phyloP scores from a whole-genome alignment of 2,888 invertebrate species.

The Rhagium mordax region DNA sequence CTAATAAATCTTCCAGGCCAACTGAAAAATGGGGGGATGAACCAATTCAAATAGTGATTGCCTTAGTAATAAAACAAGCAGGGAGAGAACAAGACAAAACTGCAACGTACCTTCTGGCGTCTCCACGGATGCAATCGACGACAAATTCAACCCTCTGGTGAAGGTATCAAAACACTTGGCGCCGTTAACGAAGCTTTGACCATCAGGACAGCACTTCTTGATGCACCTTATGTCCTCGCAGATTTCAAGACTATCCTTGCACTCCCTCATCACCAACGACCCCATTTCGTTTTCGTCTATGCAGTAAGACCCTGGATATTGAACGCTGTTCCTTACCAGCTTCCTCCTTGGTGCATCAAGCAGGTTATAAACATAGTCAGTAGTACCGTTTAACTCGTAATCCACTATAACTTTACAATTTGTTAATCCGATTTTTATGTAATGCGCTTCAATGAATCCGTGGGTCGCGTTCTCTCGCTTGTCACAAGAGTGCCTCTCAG shows the following conservation, averaged over 20 bases:
- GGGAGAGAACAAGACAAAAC: no score
- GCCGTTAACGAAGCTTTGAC: slow-evolving; percentile 69
- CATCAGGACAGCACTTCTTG: slow-evolving; percentile 74
- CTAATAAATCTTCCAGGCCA: no score
- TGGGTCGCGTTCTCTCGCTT: slow-evolving; percentile 8
- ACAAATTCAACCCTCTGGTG: slow-evolving; percentile 57
- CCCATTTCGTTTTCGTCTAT: slow-evolving; percentile 52
- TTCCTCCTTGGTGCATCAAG: background rate
- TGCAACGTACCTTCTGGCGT: slow-evolving; percentile 52
- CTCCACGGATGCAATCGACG: slow-evolving; percentile 47
- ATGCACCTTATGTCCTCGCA: slow-evolving; percentile 65
- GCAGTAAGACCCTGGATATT: slow-evolving; percentile 40
- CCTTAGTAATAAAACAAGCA: no score
- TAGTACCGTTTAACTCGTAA: slow-evolving; percentile 29
- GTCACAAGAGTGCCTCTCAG: slow-evolving; percentile 49
- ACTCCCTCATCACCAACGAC: slow-evolving; percentile 55
- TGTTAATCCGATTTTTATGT: slow-evolving; percentile 51
- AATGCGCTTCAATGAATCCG: slow-evolving; percentile 25
- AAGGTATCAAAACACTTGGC: slow-evolving; percentile 56
- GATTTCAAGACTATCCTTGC: slow-evolving; percentile 51
- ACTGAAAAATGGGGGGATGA: no score
- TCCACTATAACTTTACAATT: slow-evolving; percentile 58
- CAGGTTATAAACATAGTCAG: slow-evolving; percentile 25
- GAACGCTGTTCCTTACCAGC: background rate
- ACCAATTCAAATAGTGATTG: no score